phyloP scores from a whole-genome alignment of 2,888 invertebrate genomes.

The Masnerella sp. region DNA sequence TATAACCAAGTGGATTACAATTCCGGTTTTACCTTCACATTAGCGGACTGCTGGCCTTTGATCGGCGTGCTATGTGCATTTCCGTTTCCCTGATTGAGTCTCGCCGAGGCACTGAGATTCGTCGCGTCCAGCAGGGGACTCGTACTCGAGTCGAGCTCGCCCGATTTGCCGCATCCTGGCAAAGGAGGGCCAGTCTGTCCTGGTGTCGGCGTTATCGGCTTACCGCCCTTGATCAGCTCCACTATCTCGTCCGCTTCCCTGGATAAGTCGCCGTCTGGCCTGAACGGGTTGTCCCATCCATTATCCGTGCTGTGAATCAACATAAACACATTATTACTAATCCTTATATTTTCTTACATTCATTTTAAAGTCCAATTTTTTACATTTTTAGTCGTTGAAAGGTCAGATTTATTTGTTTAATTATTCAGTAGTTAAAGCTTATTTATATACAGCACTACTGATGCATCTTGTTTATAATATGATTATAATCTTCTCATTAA shows the following conservation, averaged over 20 bases:
- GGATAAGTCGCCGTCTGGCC: slow-evolving; percentile 96
- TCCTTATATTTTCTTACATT: too few relatives aligned
- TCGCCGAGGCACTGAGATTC: slow-evolving; percentile 67
- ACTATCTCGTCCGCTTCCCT: slow-evolving; percentile 97
- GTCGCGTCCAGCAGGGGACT: slow-evolving; percentile 72
- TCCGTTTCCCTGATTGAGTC: slow-evolving; percentile 73
- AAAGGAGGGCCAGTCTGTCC: slow-evolving; percentile 79
- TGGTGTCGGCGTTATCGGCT: slow-evolving; percentile 86
- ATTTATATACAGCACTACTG: too few relatives aligned
- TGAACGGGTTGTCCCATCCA: slow-evolving; percentile 98
- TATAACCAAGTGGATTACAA: slow-evolving; percentile 60
- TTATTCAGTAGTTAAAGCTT: too few relatives aligned
- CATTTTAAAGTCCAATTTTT: too few relatives aligned
- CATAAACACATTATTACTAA: too few relatives aligned
- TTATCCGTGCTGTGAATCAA: slow-evolving; percentile 93
- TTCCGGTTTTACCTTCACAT: slow-evolving; percentile 72
- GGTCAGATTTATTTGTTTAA: too few relatives aligned
- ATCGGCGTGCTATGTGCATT: slow-evolving; percentile 74
- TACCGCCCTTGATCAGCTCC: slow-evolving; percentile 94
- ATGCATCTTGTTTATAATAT: too few relatives aligned
- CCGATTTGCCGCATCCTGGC: slow-evolving; percentile 75
- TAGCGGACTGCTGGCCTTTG: slow-evolving; percentile 73
- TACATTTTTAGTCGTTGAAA: too few relatives aligned
- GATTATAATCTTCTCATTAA: too few relatives aligned
- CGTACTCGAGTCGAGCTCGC: slow-evolving; percentile 72